These are phyloP conservation scores for Atrichornis clamosus DNA, from an alignment of 2,113 vertebrate genomes.

Conservation along the genomic window DNA sequence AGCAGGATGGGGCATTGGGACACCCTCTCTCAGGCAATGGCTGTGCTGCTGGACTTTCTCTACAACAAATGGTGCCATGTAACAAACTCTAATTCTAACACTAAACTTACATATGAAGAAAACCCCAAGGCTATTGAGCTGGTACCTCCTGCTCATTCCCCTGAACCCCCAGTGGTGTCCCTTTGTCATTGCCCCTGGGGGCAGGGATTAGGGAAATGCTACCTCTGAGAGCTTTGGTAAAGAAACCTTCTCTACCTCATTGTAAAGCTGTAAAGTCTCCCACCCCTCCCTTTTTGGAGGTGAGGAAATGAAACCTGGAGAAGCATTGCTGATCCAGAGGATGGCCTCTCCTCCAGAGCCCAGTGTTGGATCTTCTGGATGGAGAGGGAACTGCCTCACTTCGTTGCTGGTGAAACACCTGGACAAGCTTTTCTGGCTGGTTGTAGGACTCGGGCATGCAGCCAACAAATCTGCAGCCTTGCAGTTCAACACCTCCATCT, in stretches of 20 bases:
- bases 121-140: background rate
- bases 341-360: background rate
- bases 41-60: background rate
- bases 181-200: background rate
- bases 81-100: background rate
- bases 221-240: background rate
- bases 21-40: background rate
- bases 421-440: background rate
- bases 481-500: background rate
- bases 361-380: background rate
- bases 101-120: background rate
- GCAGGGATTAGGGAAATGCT: background rate
- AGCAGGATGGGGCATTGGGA: accelerated
- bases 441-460: accelerated
- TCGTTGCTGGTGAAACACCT: background rate
- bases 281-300: background rate
- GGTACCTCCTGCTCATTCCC: background rate
- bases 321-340: accelerated
- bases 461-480: background rate
- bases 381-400: background rate
- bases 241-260: background rate
- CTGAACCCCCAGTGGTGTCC: background rate
- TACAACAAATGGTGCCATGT: background rate
- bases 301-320: background rate
- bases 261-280: background rate